Percentiles rank a stretch among this genome's conserved stretches.
These are phyloP conservation scores for Vultur gryphus DNA, from an alignment of 2,797 vertebrate species.

Conservation along the genomic window DNA sequence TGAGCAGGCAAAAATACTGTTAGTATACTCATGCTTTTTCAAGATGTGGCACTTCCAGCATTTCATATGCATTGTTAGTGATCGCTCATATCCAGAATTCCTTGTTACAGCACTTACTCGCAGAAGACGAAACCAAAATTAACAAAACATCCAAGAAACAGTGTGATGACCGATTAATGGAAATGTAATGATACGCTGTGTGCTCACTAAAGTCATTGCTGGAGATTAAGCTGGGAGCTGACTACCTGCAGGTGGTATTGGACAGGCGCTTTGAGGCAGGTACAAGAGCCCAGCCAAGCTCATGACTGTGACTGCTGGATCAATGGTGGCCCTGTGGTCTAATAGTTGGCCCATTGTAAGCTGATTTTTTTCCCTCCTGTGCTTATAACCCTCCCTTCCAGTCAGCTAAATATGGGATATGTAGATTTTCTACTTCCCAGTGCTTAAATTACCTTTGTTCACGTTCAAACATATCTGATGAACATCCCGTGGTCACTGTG, in stretches of 20 bases:
- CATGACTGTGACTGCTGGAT: neutral
- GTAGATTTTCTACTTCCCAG: neutral
- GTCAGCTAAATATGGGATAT: neutral
- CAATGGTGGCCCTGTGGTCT: neutral
- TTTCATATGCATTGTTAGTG: conserved; percentile 17
- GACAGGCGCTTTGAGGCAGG: neutral
- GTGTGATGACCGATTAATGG: conserved; percentile 1
- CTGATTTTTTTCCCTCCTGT: neutral
- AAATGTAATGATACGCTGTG: neutral
- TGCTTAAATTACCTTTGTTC: neutral
- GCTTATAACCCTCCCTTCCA: neutral
- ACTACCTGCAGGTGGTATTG: neutral
- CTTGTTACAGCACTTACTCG: conserved; percentile 31
- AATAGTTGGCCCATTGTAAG: neutral
- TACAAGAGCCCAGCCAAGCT: neutral
- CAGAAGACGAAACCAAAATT: conserved; percentile 4
- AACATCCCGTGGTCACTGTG: neutral
- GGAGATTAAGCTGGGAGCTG: conserved; percentile 4
- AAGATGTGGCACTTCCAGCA: conserved; percentile 27
- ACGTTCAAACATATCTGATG: neutral
- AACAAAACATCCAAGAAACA: conserved; percentile 1
- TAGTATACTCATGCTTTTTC: conserved; percentile 64
- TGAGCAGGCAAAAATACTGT: conserved; percentile 60
- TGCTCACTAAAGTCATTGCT: conserved; percentile 11
- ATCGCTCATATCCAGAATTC: conserved; percentile 19